Conservation (phyloP, 2,113 vertebrate species). For the Mirounga angustirostris region DNA sequence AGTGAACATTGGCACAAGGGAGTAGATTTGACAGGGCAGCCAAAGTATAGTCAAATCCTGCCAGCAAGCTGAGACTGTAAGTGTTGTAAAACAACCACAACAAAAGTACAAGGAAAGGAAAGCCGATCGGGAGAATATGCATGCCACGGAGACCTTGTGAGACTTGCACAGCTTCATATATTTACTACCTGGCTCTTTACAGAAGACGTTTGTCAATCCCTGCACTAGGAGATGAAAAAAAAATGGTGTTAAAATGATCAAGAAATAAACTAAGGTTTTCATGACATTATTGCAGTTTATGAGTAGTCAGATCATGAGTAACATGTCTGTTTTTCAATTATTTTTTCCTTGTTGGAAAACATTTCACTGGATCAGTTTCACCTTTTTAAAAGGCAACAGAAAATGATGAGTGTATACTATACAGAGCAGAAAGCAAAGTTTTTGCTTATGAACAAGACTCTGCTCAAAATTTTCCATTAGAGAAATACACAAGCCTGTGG, state of each 20-base stretch:
- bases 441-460: neutral
- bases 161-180: neutral
- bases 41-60: neutral
- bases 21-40: neutral
- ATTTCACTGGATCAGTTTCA: neutral
- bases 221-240: neutral
- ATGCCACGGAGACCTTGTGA: neutral
- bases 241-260: neutral
- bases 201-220: neutral
- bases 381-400: neutral
- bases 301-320: neutral
- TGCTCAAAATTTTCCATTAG: neutral
- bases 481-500: neutral
- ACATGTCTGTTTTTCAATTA: neutral
- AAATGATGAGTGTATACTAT: accelerated
- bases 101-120: neutral
- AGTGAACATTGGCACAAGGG: neutral
- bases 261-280: neutral
- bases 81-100: neutral
- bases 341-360: neutral
- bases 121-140: neutral
- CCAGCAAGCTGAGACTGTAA: neutral
- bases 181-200: neutral
- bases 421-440: neutral
- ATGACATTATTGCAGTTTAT: neutral